Conservation (phyloP, 2,888 invertebrate genomes). For the Hypselothyrea guttata region DNA sequence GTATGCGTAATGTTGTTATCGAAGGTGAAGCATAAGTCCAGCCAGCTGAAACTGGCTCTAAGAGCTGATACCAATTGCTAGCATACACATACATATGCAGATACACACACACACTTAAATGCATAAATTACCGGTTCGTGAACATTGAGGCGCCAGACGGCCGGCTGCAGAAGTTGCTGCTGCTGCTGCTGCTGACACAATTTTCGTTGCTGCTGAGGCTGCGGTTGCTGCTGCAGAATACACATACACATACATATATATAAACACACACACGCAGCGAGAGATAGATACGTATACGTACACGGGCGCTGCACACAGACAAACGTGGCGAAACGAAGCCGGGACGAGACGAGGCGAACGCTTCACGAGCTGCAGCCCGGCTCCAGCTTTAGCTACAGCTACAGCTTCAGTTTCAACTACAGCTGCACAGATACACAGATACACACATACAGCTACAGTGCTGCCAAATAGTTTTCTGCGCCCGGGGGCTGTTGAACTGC, state of each 20-base stretch:
- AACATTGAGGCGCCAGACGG: constrained; percentile 60
- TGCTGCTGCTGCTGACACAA: constrained; percentile 65
- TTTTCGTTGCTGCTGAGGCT: constrained; percentile 62
- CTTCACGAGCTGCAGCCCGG: constrained; percentile 36
- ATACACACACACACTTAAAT: background rate
- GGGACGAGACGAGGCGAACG: constrained; percentile 27
- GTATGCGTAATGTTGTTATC: constrained; percentile 53
- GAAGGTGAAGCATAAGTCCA: constrained; percentile 29
- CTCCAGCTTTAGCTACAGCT: constrained; percentile 45
- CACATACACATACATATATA: constrained; percentile 29
- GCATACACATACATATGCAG: background rate
- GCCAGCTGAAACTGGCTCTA: constrained; percentile 24
- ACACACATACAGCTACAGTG: constrained; percentile 2
- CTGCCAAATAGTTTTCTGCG: constrained; percentile 37
- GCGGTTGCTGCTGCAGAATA: constrained; percentile 63
- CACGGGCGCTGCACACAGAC: constrained; percentile 25
- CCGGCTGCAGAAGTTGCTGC: constrained; percentile 50
- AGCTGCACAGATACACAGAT: background rate
- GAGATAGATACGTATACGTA: too few relatives aligned
- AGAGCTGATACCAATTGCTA: background rate
- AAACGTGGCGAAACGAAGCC: constrained; percentile 33
- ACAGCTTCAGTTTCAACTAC: constrained; percentile 38
- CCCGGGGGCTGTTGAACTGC: constrained; percentile 68
- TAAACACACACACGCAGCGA: constrained; percentile 13
- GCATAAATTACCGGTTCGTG: constrained; percentile 59